These are phyloP conservation scores for Lasius platythorax DNA, from an alignment of 2,888 invertebrate genomes.

Conservation along the genomic window DNA sequence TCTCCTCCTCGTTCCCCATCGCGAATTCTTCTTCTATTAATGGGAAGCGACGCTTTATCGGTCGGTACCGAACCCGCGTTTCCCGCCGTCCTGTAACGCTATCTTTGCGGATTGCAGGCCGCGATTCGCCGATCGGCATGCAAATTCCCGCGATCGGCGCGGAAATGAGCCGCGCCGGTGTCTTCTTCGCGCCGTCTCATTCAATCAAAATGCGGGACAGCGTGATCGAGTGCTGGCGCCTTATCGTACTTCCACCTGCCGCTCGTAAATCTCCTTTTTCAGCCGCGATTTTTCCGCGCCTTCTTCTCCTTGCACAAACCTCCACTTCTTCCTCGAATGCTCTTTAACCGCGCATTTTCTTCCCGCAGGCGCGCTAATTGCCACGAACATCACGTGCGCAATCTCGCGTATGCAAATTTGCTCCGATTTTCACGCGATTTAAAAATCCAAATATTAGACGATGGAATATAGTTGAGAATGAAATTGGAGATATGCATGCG, in stretches of 20 bases:
- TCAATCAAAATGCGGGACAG: constrained; percentile 79
- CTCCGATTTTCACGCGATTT: background rate
- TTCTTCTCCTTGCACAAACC: background rate
- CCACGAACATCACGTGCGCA: constrained; percentile 9
- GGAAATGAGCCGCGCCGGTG: constrained; percentile 47
- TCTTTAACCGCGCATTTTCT: constrained; percentile 17
- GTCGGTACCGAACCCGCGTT: background rate
- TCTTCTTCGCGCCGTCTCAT: constrained; percentile 61
- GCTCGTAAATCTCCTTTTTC: constrained; percentile 66
- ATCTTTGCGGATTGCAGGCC: constrained; percentile 36
- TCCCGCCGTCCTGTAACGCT: constrained; percentile 10
- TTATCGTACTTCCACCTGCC: constrained; percentile 69
- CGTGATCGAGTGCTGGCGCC: constrained; percentile 74
- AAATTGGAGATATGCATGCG: background rate
- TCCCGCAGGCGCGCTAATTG: constrained; percentile 19
- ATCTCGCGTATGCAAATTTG: constrained; percentile 21
- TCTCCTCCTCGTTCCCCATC: background rate
- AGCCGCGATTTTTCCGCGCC: constrained; percentile 18
- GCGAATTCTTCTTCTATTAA: constrained; percentile 6
- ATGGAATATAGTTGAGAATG: background rate
- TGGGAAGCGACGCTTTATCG: constrained; percentile 38
- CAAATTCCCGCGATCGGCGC: constrained; percentile 55
- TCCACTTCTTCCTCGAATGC: constrained; percentile 17
- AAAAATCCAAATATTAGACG: background rate
- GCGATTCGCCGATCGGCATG: constrained; percentile 45